Conservation (phyloP, 2,797 vertebrate species). For the Acanthiza pusilla region DNA sequence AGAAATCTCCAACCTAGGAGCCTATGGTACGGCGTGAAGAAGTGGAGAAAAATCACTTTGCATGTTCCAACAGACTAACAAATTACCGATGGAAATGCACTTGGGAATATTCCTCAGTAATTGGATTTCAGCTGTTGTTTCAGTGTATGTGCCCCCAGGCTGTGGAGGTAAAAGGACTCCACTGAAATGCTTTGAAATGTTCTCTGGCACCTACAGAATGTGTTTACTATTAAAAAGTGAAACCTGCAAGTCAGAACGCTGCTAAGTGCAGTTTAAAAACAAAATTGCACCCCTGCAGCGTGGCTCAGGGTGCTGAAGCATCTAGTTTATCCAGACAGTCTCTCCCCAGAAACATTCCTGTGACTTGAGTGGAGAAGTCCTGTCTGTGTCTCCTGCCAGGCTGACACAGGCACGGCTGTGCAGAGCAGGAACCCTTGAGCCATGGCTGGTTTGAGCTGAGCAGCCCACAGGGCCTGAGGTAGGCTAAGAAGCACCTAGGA, state of each 20-base stretch:
- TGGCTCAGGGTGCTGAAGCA: neutral
- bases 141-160: constrained; percentile 33
- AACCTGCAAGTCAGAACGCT: constrained; percentile 58
- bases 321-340: constrained; percentile 10
- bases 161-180: constrained; percentile 52
- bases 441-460: accelerated
- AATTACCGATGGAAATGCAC: constrained; percentile 70
- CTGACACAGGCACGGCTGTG: accelerated
- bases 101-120: constrained; percentile 65
- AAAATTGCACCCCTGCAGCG: constrained; percentile 39
- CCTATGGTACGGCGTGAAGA: neutral
- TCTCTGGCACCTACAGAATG: constrained; percentile 52
- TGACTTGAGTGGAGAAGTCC: neutral
- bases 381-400: neutral
- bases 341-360: neutral
- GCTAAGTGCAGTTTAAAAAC: constrained; percentile 31
- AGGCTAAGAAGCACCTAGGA: neutral
- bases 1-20: neutral
- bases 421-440: neutral
- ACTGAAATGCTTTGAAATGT: constrained; percentile 62
- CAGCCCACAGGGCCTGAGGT: neutral
- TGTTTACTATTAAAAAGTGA: constrained; percentile 67
- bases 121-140: constrained; percentile 68
- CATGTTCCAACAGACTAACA: constrained; percentile 65
- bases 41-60: constrained; percentile 53